Conservation (phyloP, 2,888 invertebrate species). For the Philaethria dido region DNA sequence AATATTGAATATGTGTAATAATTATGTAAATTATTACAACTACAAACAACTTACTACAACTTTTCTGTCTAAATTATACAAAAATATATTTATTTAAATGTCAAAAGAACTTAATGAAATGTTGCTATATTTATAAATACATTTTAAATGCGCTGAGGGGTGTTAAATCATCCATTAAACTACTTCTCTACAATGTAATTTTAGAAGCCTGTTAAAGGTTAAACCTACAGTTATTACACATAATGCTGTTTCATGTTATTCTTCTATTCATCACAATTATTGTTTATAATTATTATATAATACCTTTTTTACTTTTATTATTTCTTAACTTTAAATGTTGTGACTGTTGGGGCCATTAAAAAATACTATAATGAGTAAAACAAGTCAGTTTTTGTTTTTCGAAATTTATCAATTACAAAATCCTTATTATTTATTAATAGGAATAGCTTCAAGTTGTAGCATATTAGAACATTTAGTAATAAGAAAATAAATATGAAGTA, state of each 20-base stretch:
- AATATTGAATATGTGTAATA: background rate
- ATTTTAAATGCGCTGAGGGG: slow-evolving; percentile 11
- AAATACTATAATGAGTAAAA: too few relatives aligned
- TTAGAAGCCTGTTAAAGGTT: slow-evolving; percentile 19
- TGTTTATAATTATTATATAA: background rate
- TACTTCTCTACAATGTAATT: slow-evolving; percentile 18
- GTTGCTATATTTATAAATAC: slow-evolving; percentile 43
- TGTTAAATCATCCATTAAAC: slow-evolving; percentile 27
- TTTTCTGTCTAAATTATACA: background rate
- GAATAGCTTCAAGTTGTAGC: too few relatives aligned
- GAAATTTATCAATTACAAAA: too few relatives aligned
- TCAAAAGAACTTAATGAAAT: background rate
- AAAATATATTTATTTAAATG: background rate
- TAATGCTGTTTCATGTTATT: background rate
- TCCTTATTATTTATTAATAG: too few relatives aligned
- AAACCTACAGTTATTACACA: slow-evolving; percentile 12
- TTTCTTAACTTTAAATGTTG: background rate
- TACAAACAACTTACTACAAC: too few relatives aligned
- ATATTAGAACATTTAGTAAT: background rate
- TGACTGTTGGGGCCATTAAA: too few relatives aligned
- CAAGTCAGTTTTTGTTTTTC: too few relatives aligned
- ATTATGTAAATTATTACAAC: background rate
- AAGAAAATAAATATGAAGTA: too few relatives aligned
- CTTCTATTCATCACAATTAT: background rate
- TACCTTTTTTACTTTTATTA: background rate